These are phyloP conservation scores for Clarias gariepinus DNA, from an alignment of 2,113 vertebrate genomes.

Conservation along the genomic window DNA sequence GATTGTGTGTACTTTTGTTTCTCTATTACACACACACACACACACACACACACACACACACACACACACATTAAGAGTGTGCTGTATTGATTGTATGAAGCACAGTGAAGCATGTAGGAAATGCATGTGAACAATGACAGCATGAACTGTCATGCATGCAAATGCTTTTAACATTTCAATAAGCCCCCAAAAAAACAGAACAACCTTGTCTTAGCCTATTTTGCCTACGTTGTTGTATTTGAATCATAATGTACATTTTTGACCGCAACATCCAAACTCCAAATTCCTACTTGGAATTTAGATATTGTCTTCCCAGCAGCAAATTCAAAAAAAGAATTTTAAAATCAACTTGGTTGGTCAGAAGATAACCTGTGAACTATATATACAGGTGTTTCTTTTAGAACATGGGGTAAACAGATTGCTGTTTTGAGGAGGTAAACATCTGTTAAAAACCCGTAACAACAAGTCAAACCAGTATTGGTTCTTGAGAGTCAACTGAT, in stretches of 20 bases:
- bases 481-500: too few relatives aligned
- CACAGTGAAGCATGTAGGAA: background rate
- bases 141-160: background rate
- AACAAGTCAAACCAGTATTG: too few relatives aligned
- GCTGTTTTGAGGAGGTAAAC: background rate
- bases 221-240: background rate
- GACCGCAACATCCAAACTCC: background rate
- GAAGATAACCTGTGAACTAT: background rate
- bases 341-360: background rate
- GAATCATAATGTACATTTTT: background rate
- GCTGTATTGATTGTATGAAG: background rate
- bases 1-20: background rate
- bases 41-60: conserved; percentile 20
- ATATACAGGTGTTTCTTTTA: background rate
- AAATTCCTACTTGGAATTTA: background rate
- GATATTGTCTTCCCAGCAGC: too few relatives aligned
- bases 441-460: background rate
- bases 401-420: background rate
- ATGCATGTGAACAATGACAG: background rate
- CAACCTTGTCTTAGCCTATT: too few relatives aligned
- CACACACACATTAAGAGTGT: background rate
- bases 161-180: background rate
- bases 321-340: background rate
- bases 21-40: conserved; percentile 2
- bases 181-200: background rate